Base-by-base conservation (phyloP, 1,140 invertebrate species). In the Diachasmimorpha longicaudata region DNA sequence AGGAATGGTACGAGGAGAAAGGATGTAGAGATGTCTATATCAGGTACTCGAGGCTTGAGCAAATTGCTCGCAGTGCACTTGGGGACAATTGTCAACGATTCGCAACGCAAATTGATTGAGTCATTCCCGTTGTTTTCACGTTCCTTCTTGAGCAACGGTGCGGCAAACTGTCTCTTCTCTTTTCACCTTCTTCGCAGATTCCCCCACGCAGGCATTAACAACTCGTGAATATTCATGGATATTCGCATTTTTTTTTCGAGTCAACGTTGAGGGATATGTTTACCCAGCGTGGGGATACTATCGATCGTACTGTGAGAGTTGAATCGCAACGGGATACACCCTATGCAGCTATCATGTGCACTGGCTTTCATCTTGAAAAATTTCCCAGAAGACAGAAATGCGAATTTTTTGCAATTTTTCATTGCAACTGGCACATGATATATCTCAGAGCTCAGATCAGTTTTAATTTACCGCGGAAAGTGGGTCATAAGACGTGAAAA, bases 101-200 rank as follows among this genome's bases (percentile, higher is more conserved):
- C 72, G 75, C 63, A 76, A 73, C 66, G 74, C 63, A 52, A 76
- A 78, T 78, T 76, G 71, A 78, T 75, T 78, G 74, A 78, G 77
- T 74, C 70, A 78, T 78, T 78, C 44, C 72, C 70, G 55, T 55
- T 55, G 48, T 55, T 55, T 16, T 55, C 48, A 19, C 14, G 19
- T 55, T 19, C 46, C 5, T 31, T 31, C 66, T 74, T 67, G 71
- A 74, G 48, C 44, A 63, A 48, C 48, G 4, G n/a, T 10, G 48
- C 9, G 19, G 48, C 4, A 19, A 48, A 9, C n/a, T 48, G 6
- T 55, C 4, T 72, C 3, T 36, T 48, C 25, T 55, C 44, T 44
- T 72, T 72, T 72, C 31, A n/a, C 21, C 14, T 16, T 23, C 52
- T 63, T 39, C 9, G 4, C 58, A 23, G 16, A 23, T 39, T 52